Evolutionary conservation across 2,113 vertebrate genomes (phyloP), one percentile per base, ranked within the genome.

Genomic region (Galbula dea): DNA sequence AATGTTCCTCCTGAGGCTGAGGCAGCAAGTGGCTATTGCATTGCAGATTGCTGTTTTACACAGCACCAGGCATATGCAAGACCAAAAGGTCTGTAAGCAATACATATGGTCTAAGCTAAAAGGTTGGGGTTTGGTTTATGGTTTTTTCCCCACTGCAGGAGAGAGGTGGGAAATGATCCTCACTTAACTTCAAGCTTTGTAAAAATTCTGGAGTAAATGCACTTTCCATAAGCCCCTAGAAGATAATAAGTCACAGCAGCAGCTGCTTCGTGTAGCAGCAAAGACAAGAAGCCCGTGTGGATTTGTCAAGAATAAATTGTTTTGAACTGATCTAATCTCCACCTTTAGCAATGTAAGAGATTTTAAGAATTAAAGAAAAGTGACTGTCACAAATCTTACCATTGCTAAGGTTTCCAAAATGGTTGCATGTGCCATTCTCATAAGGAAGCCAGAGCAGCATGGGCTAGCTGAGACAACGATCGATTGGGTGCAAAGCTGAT

Each of bases 241-340:
- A 84, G 27, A 82, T 65, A 79, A 77, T 15, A 77, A 94, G 58
- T 91, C 46, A 37, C 30, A 89, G 45, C 62, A 80, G 65, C 36
- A 89, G 52, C 65, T 89, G 77, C 84, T 79, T 85, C 69, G 21
- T 24, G 62, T 11, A 76, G 66, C 84, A 91, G 62, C 45, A 87
- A 83, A 58, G 67, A 91, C 41, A 92, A 93, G 71, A 26, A 66
- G 54, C 83, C 80, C 2, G 0, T 45, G 74, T 65, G 78, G 74
- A 65, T 87, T 94, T 89, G 74, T 83, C 81, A 91, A 51, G 87
- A 81, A 71, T 82, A 94, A 94, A 95, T 90, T 86, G 77, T 36
- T 11, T 87, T 89, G 82, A 89, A 73, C 62, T 73, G 58, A 94
- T 89, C 82, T 95, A 95, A 93, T 85, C 86, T 83, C 78, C 41